These are phyloP conservation scores for Hoplias malabaricus DNA, from an alignment of 2,113 vertebrate species.

Conservation along the genomic window DNA sequence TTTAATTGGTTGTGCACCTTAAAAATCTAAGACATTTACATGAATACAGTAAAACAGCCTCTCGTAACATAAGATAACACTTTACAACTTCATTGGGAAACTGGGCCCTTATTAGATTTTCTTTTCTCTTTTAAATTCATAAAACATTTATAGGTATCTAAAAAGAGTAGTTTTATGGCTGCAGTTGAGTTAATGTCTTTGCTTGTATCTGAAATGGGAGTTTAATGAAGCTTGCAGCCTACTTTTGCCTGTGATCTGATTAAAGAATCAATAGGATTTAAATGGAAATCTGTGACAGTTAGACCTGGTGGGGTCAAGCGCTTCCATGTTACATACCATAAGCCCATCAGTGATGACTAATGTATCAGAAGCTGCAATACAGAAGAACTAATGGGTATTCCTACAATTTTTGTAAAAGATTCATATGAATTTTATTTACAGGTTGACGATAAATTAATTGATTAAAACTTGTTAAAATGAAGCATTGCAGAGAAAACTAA, in stretches of 20 bases:
- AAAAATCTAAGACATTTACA: too few species aligned
- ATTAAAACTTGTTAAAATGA: too few species aligned
- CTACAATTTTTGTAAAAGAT: too few species aligned
- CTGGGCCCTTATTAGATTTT: background rate
- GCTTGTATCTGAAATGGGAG: conserved; percentile 29
- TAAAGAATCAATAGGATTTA: conserved; percentile 18
- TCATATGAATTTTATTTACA: too few species aligned
- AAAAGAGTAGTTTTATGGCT: background rate
- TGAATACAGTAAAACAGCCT: too few species aligned
- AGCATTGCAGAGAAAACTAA: too few species aligned
- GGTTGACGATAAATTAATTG: too few species aligned
- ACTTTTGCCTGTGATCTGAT: conserved; percentile 5
- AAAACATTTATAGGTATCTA: background rate
- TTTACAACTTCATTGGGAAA: too few species aligned
- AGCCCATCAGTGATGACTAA: background rate
- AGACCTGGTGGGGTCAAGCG: background rate
- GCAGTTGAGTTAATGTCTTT: background rate
- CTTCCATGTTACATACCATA: background rate
- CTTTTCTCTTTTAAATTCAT: background rate
- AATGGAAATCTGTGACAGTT: background rate
- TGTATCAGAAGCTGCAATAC: background rate
- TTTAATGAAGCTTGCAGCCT: conserved; percentile 30
- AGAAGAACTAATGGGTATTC: too few species aligned
- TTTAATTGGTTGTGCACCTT: too few species aligned
- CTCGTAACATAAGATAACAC: too few species aligned